Base-by-base conservation (phyloP, 2,797 vertebrate species). In the Periophthalmus magnuspinnatus region DNA sequence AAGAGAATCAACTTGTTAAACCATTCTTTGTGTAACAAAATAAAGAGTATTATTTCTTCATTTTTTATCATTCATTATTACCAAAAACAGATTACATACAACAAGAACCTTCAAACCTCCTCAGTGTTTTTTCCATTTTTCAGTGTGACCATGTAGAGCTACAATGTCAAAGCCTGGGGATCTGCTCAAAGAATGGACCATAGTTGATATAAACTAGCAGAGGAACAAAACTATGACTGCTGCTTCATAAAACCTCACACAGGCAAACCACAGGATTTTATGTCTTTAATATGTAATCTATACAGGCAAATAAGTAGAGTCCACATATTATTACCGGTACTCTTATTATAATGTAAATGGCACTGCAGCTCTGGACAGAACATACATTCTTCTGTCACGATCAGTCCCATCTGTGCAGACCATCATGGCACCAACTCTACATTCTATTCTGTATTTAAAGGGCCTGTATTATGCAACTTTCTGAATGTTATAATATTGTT, bases 11-110 rank as follows among this genome's bases (percentile, higher is more conserved):
- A 78, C 79, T 84, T 89, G 83, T 87, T 81, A 86, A 84, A 84
- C 84, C 56, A 75, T 76, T 32, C 13, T 54, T 91, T 91, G 91
- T 92, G 91, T 92, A 92, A 90, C 80, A 32, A 90, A 93, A 93
- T 92, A 91, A 93, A 69, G 45, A 84, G 67, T 74, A 65, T n/a
- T 34, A 36, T 60, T 60, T 60, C 58, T 36, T 36, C 6, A 60
- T 60, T 8, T 16, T 33, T 16, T 33, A 10, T 32, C 16, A 32
- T 58, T 0, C 24, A 9, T 58, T 17, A 17, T 58, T 58, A 9
- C 10, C 2, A 32, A 14, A 17, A 32, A 33, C 16, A 16, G 24
- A 33, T 33, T 17, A 33, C 28, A 58, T 19, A 32, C 28, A 58
- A 9, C 7, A 14, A 3, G 28, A 11, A 45, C 13, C 13, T 45